Evolutionary conservation across 2,888 invertebrate genomes (phyloP).

Genomic region (Epiblema foenella): DNA sequence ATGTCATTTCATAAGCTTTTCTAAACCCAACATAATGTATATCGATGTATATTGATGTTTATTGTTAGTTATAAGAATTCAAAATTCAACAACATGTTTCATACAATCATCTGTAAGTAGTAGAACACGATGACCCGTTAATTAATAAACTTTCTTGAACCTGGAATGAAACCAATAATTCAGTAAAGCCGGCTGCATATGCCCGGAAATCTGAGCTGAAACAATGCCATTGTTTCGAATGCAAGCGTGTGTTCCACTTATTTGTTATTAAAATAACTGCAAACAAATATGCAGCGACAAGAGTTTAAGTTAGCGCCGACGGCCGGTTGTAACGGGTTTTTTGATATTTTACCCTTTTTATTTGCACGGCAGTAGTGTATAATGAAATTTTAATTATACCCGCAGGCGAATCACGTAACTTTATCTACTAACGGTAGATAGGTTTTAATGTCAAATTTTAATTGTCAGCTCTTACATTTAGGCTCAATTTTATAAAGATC

Average conservation of each 20-base stretch:
- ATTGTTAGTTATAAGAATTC: too few species aligned
- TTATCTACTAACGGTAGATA: too few species aligned
- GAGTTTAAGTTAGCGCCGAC: conserved; percentile 15
- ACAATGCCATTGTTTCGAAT: conserved; percentile 26
- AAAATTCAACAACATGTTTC: too few species aligned
- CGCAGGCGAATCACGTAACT: neutral
- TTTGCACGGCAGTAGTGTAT: neutral
- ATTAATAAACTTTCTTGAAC: conserved; percentile 1
- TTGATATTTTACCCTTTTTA: conserved; percentile 1
- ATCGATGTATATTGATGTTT: too few species aligned
- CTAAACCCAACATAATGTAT: too few species aligned
- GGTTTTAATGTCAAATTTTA: too few species aligned
- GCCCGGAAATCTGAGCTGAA: conserved; percentile 14
- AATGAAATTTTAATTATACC: neutral
- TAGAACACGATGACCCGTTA: neutral
- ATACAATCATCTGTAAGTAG: too few species aligned
- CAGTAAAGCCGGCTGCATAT: conserved; percentile 12
- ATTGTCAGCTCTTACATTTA: too few species aligned
- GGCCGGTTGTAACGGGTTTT: conserved; percentile 8
- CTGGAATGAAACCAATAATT: conserved; percentile 22
- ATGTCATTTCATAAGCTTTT: too few species aligned
- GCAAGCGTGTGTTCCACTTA: conserved; percentile 23
- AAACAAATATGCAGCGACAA: conserved; percentile 31
- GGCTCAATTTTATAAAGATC: too few species aligned
- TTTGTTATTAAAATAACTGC: conserved; percentile 39